Evolutionary conservation across 2,888 invertebrate species (phyloP), one percentile per base, ranked within the genome.

Genomic region (Crematogaster levior): DNA sequence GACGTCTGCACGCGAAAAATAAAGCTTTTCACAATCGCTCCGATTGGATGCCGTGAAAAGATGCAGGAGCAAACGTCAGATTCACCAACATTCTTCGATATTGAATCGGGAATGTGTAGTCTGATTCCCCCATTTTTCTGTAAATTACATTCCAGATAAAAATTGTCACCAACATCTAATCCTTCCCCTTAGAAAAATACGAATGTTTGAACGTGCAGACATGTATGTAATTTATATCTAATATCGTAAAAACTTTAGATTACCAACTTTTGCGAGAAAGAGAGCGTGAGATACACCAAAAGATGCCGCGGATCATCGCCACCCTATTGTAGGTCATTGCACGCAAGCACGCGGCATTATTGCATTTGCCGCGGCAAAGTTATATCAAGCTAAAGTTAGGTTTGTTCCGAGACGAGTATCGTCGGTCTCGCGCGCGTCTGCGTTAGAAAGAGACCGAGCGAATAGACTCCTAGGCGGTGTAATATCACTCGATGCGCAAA

Each of bases 351-450:
- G 66, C 75, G 56, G 43, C 43, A 24, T 79, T 68, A 79, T 79
- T 68, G 43, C 43, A 34, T 79, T 43, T 68, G 68, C 68, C 68
- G 51, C 56, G 43, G 77, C 68, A 24, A 79, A 79, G 77, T 79
- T 79, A 68, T 56, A 68, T 68, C 77, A 56, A 34, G 77, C 68
- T 56, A 56, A 73, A 73, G 74, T 74, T 81, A 63, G 53, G 63
- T 81, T 81, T 74, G 63, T 75, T 53, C 75, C 80, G 86, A 81
- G 79, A 68, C 56, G 81, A 81, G 83, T 81, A 84, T 24, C 37
- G n/a, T 75, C 81, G 85, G 80, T 72, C 81, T 70, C 73, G 61
- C 83, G 83, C 68, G 43, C 61, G 61, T 85, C 84, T 85, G 81
- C 80, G n/a, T 58, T 48, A 72, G 46, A 21, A 56, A 73, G 63